Conservation (phyloP, 2,797 vertebrate species). For the Coreius guichenoti region DNA sequence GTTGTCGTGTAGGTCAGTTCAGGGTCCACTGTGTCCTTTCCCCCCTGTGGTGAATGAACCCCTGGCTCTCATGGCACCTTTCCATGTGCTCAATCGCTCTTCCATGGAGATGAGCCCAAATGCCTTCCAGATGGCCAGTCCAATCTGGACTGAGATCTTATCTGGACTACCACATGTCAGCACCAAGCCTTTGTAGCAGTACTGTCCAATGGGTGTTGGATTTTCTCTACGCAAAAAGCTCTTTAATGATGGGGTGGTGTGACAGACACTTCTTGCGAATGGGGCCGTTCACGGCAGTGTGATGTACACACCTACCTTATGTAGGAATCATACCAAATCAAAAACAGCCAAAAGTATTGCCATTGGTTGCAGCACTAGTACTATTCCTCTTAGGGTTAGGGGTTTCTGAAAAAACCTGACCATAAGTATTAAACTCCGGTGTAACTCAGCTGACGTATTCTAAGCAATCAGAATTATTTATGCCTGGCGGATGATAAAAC, state of each 20-base stretch:
- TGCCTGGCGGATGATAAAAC: background rate
- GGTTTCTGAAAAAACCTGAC: background rate
- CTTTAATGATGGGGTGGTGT: slow-evolving; percentile 16
- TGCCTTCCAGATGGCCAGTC: slow-evolving; percentile 85
- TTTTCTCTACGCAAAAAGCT: slow-evolving; percentile 18
- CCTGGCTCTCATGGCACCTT: slow-evolving; percentile 63
- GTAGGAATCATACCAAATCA: background rate
- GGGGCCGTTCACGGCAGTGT: background rate
- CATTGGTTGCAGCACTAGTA: background rate
- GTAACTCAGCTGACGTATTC: background rate
- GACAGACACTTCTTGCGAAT: slow-evolving; percentile 17
- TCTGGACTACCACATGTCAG: slow-evolving; percentile 78
- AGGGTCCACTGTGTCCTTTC: slow-evolving; percentile 47
- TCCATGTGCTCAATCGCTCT: slow-evolving; percentile 66
- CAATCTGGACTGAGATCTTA: slow-evolving; percentile 81
- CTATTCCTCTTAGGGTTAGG: background rate
- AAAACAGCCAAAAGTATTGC: background rate
- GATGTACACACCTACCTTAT: background rate
- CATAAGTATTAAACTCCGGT: background rate
- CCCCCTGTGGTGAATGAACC: slow-evolving; percentile 66
- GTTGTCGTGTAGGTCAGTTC: slow-evolving; percentile 12
- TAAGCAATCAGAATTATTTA: background rate
- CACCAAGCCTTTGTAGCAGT: slow-evolving; percentile 55
- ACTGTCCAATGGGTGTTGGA: slow-evolving; percentile 34
- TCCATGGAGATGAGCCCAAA: slow-evolving; percentile 73